Evolutionary conservation across 2,888 invertebrate genomes (phyloP).

Genomic region (Acanthosepion esculentum): DNA sequence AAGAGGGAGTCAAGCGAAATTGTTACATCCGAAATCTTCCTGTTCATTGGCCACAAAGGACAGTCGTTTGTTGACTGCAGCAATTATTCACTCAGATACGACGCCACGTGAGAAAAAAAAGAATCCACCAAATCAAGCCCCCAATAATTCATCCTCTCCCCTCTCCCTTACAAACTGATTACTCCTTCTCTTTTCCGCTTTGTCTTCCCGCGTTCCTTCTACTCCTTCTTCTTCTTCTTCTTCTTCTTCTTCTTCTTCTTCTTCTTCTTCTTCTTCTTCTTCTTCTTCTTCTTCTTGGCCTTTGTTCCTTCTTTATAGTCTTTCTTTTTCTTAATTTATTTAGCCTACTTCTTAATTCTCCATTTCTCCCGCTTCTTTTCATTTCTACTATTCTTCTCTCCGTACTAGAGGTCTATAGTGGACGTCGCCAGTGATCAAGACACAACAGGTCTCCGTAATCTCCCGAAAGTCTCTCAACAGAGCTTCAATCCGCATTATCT

Average conservation of each 20-base stretch:
- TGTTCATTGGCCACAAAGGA: not conserved
- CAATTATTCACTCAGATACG: not conserved
- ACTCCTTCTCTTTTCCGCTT: not conserved
- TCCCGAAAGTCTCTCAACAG: no score
- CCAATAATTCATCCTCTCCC: not conserved
- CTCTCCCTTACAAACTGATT: not conserved
- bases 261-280: not conserved
- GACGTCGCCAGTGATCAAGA: no score
- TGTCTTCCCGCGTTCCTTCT: not conserved
- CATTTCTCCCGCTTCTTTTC: not conserved
- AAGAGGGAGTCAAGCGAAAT: not conserved
- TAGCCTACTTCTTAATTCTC: not conserved
- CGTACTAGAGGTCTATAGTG: no score
- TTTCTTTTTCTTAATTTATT: not conserved
- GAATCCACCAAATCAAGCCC: not conserved
- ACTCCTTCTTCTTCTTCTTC: not conserved
- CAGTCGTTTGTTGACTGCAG: not conserved
- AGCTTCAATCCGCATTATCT: no score
- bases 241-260: not conserved
- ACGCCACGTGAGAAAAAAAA: not conserved
- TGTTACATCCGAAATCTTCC: conserved; percentile 18
- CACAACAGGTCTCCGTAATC: no score
- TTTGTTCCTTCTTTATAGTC: no score
- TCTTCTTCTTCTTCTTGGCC: not conserved
- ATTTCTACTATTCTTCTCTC: not conserved